Percentiles rank a stretch among this genome's conserved stretches.
Evolutionary conservation across 2,888 invertebrate species (phyloP).

Genomic region (Drosophila borborema): DNA sequence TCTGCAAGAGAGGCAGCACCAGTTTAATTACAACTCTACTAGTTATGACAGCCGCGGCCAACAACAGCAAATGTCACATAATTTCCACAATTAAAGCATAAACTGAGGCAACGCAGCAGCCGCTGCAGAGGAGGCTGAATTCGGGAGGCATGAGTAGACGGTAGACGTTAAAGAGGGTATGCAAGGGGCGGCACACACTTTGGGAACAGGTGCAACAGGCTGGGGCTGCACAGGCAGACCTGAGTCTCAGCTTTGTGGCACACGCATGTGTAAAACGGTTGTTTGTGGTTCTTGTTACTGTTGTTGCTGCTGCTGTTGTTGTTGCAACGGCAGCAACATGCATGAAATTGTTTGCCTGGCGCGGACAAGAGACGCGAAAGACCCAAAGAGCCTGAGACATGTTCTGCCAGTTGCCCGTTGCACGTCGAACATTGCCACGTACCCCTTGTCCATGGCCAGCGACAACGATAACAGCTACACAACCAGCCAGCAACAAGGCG

Average conservation of each 20-base stretch:
- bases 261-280: constrained; percentile 80
- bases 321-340: constrained; percentile 70
- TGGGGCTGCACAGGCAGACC: constrained; percentile 13
- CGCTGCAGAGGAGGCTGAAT: constrained; percentile 15
- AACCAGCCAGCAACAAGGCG: constrained; percentile 66
- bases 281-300: constrained; percentile 47
- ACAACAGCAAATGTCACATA: constrained; percentile 71
- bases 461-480: constrained; percentile 68
- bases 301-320: constrained; percentile 42
- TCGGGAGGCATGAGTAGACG: constrained; percentile 2
- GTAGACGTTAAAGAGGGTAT: neutral
- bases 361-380: constrained; percentile 37
- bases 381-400: constrained; percentile 55
- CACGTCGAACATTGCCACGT: constrained; percentile 23
- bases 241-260: constrained; percentile 52
- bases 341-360: constrained; percentile 66
- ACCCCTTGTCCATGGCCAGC: constrained; percentile 43
- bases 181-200: constrained; percentile 20
- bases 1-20: constrained; percentile 34
- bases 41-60: constrained; percentile 74
- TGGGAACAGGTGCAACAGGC: constrained; percentile 69
- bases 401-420: constrained; percentile 62
- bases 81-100: constrained; percentile 79
- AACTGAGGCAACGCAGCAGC: constrained; percentile 65
- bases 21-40: constrained; percentile 77